phyloP scores from a whole-genome alignment of 2,113 vertebrate species.

The Alethe diademata region DNA sequence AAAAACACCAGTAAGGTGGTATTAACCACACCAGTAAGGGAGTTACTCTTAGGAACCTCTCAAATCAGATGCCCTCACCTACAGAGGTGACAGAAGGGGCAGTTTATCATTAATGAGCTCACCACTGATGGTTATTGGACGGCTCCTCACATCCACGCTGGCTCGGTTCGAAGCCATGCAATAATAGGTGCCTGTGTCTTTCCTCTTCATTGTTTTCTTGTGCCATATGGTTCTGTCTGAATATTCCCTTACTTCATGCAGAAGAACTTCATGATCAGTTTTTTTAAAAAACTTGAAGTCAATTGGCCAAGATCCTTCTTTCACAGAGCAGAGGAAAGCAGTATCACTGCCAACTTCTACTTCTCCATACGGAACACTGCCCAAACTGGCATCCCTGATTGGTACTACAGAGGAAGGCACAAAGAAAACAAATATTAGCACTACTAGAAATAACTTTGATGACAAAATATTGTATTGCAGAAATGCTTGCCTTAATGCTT shows the following conservation, averaged over 20 bases:
- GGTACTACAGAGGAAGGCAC: slow-evolving; percentile 30
- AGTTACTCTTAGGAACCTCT: background rate
- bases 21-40: background rate
- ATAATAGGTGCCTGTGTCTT: slow-evolving; percentile 55
- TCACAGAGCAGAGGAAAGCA: slow-evolving; percentile 42
- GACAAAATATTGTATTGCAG: background rate
- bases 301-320: slow-evolving; percentile 61
- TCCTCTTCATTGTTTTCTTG: slow-evolving; percentile 3
- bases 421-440: background rate
- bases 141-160: slow-evolving; percentile 11
- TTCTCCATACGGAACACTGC: background rate
- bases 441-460: background rate
- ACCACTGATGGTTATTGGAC: slow-evolving; percentile 35
- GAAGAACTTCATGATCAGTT: background rate
- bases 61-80: background rate
- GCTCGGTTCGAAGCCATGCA: slow-evolving; percentile 57
- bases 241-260: background rate
- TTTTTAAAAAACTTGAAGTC: slow-evolving; percentile 56
- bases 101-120: background rate
- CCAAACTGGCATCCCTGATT: slow-evolving; percentile 14
- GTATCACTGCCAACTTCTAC: slow-evolving; percentile 47
- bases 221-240: background rate
- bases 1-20: background rate
- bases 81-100: background rate
- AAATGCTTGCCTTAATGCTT: background rate